These are phyloP conservation scores for Hassar affinis DNA, from an alignment of 2,113 vertebrate genomes.

Conservation along the genomic window DNA sequence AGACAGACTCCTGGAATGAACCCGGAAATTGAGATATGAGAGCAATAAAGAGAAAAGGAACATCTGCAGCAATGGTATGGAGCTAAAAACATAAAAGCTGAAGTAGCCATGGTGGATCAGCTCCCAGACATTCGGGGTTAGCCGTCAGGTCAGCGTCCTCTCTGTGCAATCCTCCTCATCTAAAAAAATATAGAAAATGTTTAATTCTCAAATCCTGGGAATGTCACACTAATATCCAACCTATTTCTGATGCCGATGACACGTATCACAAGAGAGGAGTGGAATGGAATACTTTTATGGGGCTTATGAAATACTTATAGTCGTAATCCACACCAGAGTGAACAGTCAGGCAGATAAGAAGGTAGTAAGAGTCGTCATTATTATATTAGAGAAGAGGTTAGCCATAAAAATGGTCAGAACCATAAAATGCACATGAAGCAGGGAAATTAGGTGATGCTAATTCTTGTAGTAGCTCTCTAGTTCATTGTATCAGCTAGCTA, in stretches of 20 bases:
- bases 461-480: not conserved
- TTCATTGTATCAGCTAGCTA: not conserved
- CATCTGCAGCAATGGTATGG: not conserved
- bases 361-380: not conserved
- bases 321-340: not conserved
- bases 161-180: not conserved
- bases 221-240: not conserved
- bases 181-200: not conserved
- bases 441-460: not conserved
- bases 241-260: not conserved
- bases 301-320: not conserved
- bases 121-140: not conserved
- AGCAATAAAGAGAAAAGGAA: not conserved
- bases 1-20: not conserved
- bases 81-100: no score
- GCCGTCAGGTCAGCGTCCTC: not conserved
- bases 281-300: not conserved
- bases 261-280: not conserved
- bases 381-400: not conserved
- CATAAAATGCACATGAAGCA: not conserved
- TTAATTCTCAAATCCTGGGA: not conserved
- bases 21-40: not conserved
- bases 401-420: not conserved
- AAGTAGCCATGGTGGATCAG: not conserved
- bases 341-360: not conserved